Evolutionary conservation across 2,113 vertebrate genomes (phyloP).

Genomic region (Dermatemys mawii): DNA sequence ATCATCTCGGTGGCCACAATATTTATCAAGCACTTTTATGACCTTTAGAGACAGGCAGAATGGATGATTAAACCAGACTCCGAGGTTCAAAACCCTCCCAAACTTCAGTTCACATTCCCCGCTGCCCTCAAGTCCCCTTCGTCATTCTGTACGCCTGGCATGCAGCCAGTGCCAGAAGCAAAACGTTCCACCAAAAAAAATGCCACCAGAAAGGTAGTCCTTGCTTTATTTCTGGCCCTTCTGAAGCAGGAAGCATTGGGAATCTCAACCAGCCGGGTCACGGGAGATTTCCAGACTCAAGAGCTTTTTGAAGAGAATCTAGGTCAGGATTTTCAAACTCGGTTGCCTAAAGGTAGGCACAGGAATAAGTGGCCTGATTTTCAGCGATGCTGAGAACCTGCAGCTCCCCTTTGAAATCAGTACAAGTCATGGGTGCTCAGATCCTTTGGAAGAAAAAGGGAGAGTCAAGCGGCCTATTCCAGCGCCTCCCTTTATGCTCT

Average conservation of each 20-base stretch:
- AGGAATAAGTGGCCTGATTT: neutral
- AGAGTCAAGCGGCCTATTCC: neutral
- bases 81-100: neutral
- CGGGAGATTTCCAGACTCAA: neutral
- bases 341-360: neutral
- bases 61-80: accelerated
- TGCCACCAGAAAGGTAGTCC: neutral
- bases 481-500: neutral
- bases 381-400: neutral
- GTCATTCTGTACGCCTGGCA: neutral
- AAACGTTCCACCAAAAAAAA: neutral
- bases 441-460: neutral
- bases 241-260: neutral
- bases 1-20: slow-evolving; percentile 54
- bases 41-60: slow-evolving; percentile 58
- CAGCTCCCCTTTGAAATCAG: neutral
- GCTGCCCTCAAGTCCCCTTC: neutral
- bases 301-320: neutral
- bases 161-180: neutral
- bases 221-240: neutral
- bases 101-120: neutral
- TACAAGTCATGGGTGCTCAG: neutral
- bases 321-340: neutral
- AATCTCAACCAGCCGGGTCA: neutral
- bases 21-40: slow-evolving; percentile 56